Base-by-base conservation (phyloP, 2,113 vertebrate genomes). In the Raja brachyura region DNA sequence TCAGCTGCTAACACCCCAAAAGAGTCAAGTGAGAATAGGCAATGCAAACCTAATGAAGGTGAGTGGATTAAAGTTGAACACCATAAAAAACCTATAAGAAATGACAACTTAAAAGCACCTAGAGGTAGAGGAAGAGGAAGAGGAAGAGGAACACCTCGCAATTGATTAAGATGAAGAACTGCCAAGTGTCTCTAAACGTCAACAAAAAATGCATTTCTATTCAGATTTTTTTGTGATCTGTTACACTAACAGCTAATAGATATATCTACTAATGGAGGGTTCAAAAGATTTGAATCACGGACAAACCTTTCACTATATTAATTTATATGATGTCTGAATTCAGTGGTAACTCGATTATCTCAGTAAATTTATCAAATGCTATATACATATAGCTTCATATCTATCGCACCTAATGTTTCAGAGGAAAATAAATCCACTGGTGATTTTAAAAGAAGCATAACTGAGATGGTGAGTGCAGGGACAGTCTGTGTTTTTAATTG, bases 11-110 rank as follows among this genome's bases (percentile, higher is more conserved):
- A 66, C 25, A 4, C 16, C 70, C 9, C 20, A 93, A 93, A 94
- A 4, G 93, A 95, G 48, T 94, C 95, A 33, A 94, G 94, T 85
- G 95, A 94, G 85, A 94, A 95, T 2, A 97, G 97, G 76, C 97
- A 97, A 76, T 94, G 94, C 95, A 97, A 96, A 95, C 95, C 93
- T 93, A 95, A 95, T 1, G 98, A 99, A 0, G 97, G 97, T 0
- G 98, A 97, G 0, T 99, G 99, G 99, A 98, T 97, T 93, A 98
- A 97, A 95, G 98, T 99, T 94, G 97, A 98, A 93, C 95, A 98
- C 7, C 94, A 94, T 0, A 98, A 97, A 94, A 98, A 97, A 95
- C 90, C 96, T 79, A 95, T 95, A 93, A 96, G 97, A 94, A 97
- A 95, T 93, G 97, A 97, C 93, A 95, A 94, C 94, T 97, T 96